These are phyloP conservation scores for Australoheros scitulus DNA, from an alignment of 2,113 vertebrate species.

Conservation along the genomic window DNA sequence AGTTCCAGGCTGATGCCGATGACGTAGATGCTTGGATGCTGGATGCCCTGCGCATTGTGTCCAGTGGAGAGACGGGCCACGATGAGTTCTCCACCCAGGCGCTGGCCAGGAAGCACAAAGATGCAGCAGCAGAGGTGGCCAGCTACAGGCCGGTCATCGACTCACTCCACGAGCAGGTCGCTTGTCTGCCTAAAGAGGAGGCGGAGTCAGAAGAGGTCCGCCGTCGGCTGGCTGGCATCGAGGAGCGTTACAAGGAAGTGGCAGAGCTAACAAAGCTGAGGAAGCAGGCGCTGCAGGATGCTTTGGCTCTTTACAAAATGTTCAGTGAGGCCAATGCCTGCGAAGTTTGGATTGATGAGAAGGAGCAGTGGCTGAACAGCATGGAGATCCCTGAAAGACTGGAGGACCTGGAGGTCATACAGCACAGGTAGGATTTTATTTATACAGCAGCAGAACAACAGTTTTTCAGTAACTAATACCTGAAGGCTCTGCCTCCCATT, in stretches of 20 bases:
- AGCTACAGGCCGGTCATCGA: constrained; percentile 90
- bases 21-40: constrained; percentile 93
- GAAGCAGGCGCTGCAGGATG: constrained; percentile 94
- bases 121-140: constrained; percentile 89
- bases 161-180: constrained; percentile 88
- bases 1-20: constrained; percentile 92
- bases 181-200: constrained; percentile 80
- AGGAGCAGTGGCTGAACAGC: constrained; percentile 95
- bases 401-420: constrained; percentile 95
- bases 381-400: constrained; percentile 96
- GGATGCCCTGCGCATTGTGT: constrained; percentile 93
- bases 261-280: constrained; percentile 87
- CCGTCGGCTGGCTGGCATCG: constrained; percentile 86
- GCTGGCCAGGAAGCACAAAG: constrained; percentile 94
- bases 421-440: constrained; percentile 89
- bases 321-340: constrained; percentile 93
- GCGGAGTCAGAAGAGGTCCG: constrained; percentile 82
- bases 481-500: no score
- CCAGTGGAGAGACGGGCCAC: constrained; percentile 91
- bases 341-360: constrained; percentile 96
- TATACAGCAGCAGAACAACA: neutral
- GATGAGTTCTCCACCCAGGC: constrained; percentile 97
- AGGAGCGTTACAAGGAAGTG: constrained; percentile 94
- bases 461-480: no score
- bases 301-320: constrained; percentile 95